These are phyloP conservation scores for Drosophila subpulchrella DNA, from an alignment of 1,140 invertebrate species.

Conservation along the genomic window DNA sequence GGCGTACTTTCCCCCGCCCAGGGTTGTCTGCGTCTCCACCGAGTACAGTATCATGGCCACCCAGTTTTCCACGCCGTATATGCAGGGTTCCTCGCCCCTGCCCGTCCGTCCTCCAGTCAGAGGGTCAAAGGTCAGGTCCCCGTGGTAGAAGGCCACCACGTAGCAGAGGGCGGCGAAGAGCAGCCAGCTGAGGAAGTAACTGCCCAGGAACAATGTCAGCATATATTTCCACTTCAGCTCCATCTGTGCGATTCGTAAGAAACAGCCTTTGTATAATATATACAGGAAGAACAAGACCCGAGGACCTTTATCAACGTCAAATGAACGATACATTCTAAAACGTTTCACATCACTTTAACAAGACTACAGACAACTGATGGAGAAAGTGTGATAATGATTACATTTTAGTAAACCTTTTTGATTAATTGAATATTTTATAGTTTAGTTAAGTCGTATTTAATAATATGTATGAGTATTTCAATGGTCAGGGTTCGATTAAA, in stretches of 20 bases:
- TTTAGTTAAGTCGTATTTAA: too few species aligned
- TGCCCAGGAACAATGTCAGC: conserved; percentile 85
- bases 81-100: conserved; percentile 81
- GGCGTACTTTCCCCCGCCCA: conserved; percentile 90
- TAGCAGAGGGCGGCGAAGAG: conserved; percentile 86
- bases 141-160: conserved; percentile 85
- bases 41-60: conserved; percentile 87
- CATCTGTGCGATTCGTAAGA: conserved; percentile 77
- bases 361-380: not conserved
- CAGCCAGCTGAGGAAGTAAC: conserved; percentile 86
- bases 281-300: too few species aligned
- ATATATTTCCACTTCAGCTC: conserved; percentile 88
- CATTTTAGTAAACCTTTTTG: too few species aligned
- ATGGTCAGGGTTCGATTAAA: too few species aligned
- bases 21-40: conserved; percentile 88
- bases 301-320: not conserved
- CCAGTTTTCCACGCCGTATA: conserved; percentile 86
- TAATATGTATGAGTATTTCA: too few species aligned
- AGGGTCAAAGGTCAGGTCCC: conserved; percentile 84
- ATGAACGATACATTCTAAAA: too few species aligned
- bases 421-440: too few species aligned
- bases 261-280: not conserved
- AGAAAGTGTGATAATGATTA: too few species aligned
- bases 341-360: too few species aligned
- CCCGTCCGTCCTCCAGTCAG: conserved; percentile 66